Percentiles rank a stretch among this genome's conserved stretches.
Conservation (phyloP, 92 coral and sea anemone species). For the Paramuricea clavata region DNA sequence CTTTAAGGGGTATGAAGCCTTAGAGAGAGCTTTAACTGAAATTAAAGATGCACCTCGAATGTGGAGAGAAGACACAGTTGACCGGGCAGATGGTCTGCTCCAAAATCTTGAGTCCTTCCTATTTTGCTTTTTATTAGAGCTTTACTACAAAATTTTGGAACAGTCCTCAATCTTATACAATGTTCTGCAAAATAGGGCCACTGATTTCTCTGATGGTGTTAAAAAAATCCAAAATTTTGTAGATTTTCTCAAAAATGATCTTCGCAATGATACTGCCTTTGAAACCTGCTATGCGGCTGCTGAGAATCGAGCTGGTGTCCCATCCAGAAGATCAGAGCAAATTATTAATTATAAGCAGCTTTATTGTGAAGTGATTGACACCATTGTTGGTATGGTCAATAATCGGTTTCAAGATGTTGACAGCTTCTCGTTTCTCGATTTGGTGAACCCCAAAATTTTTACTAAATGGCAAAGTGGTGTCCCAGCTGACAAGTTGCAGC, state of each 20-base stretch:
- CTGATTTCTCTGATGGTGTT: too few relatives aligned
- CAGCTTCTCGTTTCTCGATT: constrained; percentile 1
- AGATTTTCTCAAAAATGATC: neutral
- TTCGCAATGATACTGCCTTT: constrained; percentile 18
- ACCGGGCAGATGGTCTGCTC: neutral
- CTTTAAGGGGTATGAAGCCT: neutral
- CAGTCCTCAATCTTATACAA: neutral
- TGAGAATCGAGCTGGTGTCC: neutral
- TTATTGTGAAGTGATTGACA: constrained; percentile 4
- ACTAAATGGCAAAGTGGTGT: neutral
- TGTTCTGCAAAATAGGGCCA: too few relatives aligned
- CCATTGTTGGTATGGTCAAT: constrained; percentile 1
- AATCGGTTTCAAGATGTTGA: neutral
- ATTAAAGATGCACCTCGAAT: neutral
- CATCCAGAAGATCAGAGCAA: neutral
- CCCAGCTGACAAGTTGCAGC: neutral
- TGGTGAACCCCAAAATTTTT: constrained; percentile 16
- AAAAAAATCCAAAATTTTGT: constrained; percentile 12
- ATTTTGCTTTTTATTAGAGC: constrained; percentile 1
- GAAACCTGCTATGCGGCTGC: neutral
- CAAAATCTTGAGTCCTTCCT: neutral
- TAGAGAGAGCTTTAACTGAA: neutral
- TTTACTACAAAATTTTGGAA: constrained; percentile 1
- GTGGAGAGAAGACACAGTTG: neutral
- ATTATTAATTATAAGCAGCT: neutral